Conservation (phyloP, 2,888 invertebrate genomes). For the Cenopis cana region DNA sequence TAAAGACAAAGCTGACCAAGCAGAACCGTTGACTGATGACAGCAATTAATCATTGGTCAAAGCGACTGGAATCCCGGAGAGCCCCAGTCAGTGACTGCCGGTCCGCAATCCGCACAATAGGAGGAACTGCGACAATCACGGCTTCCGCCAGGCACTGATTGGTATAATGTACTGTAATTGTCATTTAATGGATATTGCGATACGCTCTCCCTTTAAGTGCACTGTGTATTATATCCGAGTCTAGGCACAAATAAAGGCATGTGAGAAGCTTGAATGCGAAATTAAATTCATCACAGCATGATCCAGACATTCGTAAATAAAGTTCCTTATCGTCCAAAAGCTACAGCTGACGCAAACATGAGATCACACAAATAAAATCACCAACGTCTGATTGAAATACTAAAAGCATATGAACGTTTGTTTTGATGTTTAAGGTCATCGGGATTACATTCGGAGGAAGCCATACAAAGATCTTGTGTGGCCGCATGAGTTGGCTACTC, state of each 20-base stretch:
- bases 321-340: neutral
- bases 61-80: constrained; percentile 16
- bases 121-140: constrained; percentile 37
- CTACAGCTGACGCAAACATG: constrained; percentile 18
- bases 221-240: neutral
- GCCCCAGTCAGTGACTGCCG: constrained; percentile 13
- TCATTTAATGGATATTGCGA: constrained; percentile 21
- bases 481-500: neutral
- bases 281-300: neutral
- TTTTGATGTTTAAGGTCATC: constrained; percentile 20
- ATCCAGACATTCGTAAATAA: constrained; percentile 1
- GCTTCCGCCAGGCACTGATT: constrained; percentile 27
- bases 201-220: neutral
- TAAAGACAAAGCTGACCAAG: constrained; percentile 21
- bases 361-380: constrained; percentile 25
- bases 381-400: constrained; percentile 13
- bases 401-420: constrained; percentile 27
- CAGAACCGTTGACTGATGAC: constrained; percentile 23
- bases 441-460: constrained; percentile 2
- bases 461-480: constrained; percentile 4
- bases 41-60: constrained; percentile 22
- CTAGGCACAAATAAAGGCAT: neutral
- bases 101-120: constrained; percentile 29
- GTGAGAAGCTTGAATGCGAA: neutral
- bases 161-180: constrained; percentile 16